Conservation (phyloP, 2,113 vertebrate genomes). For the Platichthys flesus region DNA sequence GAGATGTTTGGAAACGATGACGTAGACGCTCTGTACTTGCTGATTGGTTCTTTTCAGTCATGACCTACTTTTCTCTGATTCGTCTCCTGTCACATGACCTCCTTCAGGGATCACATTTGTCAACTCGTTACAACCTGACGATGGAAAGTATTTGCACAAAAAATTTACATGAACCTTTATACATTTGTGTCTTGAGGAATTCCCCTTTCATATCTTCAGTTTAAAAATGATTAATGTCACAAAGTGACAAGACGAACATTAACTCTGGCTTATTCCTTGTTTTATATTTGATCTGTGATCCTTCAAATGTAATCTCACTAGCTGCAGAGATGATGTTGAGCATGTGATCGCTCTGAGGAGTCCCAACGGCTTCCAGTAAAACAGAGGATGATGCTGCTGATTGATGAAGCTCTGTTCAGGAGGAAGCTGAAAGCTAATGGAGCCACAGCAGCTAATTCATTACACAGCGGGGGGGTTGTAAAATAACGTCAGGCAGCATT, state of each 20-base stretch:
- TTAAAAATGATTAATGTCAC: too few relatives aligned
- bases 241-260: background rate
- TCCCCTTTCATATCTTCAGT: too few relatives aligned
- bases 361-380: slow-evolving; percentile 56
- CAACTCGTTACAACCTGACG: too few relatives aligned
- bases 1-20: too few relatives aligned
- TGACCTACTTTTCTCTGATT: too few relatives aligned
- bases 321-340: slow-evolving; percentile 29
- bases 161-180: too few relatives aligned
- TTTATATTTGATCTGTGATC: background rate
- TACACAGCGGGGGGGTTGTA: slow-evolving; percentile 13
- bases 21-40: too few relatives aligned
- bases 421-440: slow-evolving; percentile 66
- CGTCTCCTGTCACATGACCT: too few relatives aligned
- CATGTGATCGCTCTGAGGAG: slow-evolving; percentile 6
- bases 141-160: too few relatives aligned
- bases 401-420: slow-evolving; percentile 38
- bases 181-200: too few relatives aligned
- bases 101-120: too few relatives aligned
- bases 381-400: slow-evolving; percentile 36
- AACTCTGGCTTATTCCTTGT: background rate
- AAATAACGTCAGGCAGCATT: background rate
- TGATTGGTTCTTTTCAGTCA: too few relatives aligned
- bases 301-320: slow-evolving; percentile 24
- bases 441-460: slow-evolving; percentile 63